Conservation (phyloP, 1,140 invertebrate species). For the Lethocerus indicus region DNA sequence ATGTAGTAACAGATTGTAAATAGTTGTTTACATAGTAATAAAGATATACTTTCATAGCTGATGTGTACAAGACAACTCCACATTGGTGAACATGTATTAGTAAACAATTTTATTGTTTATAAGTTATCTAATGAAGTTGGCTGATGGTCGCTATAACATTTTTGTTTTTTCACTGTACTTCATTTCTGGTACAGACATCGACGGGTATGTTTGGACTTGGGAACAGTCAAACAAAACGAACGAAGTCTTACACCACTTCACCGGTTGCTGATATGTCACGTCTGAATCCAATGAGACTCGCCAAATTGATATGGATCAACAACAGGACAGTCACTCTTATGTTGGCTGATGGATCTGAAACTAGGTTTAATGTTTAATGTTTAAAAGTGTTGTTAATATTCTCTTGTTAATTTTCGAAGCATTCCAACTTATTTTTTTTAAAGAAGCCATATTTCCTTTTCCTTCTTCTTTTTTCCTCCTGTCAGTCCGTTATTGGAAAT, state of each 20-base stretch:
- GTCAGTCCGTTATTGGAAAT: neutral
- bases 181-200: conserved; percentile 33
- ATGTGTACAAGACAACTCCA: too few species aligned
- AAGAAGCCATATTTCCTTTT: neutral
- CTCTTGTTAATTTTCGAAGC: neutral
- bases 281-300: conserved; percentile 70
- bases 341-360: conserved; percentile 82
- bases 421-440: neutral
- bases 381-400: neutral
- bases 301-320: conserved; percentile 80
- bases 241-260: conserved; percentile 84
- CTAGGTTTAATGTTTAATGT: conserved; percentile 66
- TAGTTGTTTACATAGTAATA: too few species aligned
- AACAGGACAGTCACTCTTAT: conserved; percentile 81
- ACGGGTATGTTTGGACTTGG: conserved; percentile 81
- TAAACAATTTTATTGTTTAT: too few species aligned
- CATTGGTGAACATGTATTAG: too few species aligned
- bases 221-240: conserved; percentile 76
- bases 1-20: too few species aligned
- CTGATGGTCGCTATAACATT: too few species aligned
- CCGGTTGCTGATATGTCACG: conserved; percentile 76
- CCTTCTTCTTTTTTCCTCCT: neutral
- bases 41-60: too few species aligned
- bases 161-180: conserved; percentile 1
- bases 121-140: too few species aligned